Conservation (phyloP, 2,797 vertebrate genomes). For the Epinephelus awoara region DNA sequence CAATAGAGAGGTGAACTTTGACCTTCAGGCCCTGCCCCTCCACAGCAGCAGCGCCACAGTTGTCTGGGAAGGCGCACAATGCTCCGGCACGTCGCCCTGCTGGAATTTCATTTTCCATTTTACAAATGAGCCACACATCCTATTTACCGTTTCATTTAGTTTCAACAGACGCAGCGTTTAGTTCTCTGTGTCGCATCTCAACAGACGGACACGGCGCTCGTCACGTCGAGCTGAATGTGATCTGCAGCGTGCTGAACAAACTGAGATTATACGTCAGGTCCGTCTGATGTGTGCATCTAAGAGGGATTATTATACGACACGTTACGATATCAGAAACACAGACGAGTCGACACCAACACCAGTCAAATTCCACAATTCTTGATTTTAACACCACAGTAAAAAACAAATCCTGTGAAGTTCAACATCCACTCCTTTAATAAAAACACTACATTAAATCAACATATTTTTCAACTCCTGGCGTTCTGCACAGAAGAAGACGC, state of each 20-base stretch:
- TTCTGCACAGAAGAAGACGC: too few relatives aligned
- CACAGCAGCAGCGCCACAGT: constrained; percentile 53
- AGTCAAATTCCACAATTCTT: too few relatives aligned
- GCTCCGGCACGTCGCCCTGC: constrained; percentile 25
- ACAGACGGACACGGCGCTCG: constrained; percentile 8
- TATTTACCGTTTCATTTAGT: constrained; percentile 55
- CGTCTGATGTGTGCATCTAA: not conserved
- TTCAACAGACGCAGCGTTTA: constrained; percentile 47
- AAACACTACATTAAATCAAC: too few relatives aligned
- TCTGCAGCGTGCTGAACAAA: not conserved
- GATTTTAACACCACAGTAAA: too few relatives aligned
- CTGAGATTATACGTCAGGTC: not conserved
- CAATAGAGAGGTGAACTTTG: constrained; percentile 82
- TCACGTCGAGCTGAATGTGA: not conserved
- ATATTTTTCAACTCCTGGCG: too few relatives aligned
- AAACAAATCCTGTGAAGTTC: too few relatives aligned
- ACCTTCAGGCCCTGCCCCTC: constrained; percentile 67
- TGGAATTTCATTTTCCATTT: constrained; percentile 67
- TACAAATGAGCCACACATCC: constrained; percentile 61
- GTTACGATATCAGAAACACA: too few relatives aligned
- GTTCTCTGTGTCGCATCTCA: constrained; percentile 41
- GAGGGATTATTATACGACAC: not conserved
- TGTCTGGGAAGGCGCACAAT: constrained; percentile 53
- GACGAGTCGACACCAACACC: too few relatives aligned
- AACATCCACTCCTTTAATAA: too few relatives aligned